A percentile compares a stretch with the other conserved stretches of the same genome.
phyloP scores from a whole-genome alignment of 2,888 invertebrate genomes.

The Tanypteryx hageni region DNA sequence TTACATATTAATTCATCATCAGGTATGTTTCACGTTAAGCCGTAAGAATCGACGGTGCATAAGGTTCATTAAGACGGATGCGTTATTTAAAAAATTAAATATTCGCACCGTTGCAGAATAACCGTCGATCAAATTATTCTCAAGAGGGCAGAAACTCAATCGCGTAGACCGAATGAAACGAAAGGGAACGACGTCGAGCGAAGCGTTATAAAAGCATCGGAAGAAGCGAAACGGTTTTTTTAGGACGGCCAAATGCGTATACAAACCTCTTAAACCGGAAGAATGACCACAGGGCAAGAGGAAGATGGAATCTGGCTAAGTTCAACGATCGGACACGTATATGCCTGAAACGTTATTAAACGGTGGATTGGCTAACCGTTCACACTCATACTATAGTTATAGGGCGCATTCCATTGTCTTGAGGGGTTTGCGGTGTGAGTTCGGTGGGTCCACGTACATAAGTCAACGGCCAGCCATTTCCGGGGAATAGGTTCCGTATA shows the following conservation, averaged over 20 bases:
- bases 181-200: not conserved
- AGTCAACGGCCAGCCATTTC: constrained; percentile 57
- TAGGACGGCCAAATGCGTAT: constrained; percentile 48
- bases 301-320: constrained; percentile 44
- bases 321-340: constrained; percentile 38
- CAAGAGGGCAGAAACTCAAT: not conserved
- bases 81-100: too few species aligned
- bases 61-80: too few species aligned
- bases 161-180: not conserved
- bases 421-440: not conserved
- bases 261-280: constrained; percentile 4
- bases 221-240: constrained; percentile 18
- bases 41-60: too few species aligned
- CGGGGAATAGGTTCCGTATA: constrained; percentile 47
- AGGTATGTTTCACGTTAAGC: too few species aligned
- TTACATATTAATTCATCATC: too few species aligned
- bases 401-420: constrained; percentile 43
- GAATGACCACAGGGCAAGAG: constrained; percentile 41
- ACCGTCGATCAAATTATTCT: too few species aligned
- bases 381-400: not conserved
- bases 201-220: constrained; percentile 10
- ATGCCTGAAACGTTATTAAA: constrained; percentile 59
- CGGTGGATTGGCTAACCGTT: constrained; percentile 31
- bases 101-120: too few species aligned
- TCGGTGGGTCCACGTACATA: constrained; percentile 41